Evolutionary conservation across 2,797 vertebrate species (phyloP), one percentile per base, ranked within the genome.

Genomic region (Lutjanus campechanus): DNA sequence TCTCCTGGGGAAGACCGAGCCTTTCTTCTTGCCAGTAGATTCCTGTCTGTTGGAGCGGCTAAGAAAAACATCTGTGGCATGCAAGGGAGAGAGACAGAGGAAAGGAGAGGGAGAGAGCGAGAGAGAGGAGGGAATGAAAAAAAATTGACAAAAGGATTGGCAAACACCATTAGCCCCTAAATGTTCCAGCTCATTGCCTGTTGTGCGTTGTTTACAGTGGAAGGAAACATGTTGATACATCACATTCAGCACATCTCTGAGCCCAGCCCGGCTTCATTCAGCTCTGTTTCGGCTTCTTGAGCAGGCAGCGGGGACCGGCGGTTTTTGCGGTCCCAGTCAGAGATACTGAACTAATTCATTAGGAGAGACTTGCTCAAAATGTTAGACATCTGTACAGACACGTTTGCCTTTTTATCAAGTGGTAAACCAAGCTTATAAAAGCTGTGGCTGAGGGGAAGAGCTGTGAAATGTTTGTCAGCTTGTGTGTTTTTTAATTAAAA

Each of bases 21-120:
- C 97, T 98, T 98, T 98, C 96, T 97, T 97, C 97, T 97, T 96
- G 97, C 96, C 97, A 97, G 97, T 97, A 96, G 97, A 98, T 98
- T 99, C 97, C 97, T 98, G 97, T 97, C 98, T 97, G 97, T 96
- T 97, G 97, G 97, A 98, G 97, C 97, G 96, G 96, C 97, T 96
- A 97, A 97, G 97, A 97, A 98, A 96, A 99, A 98, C 97, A 99
- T 99, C 97, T 88, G 91, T 91, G 89, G 97, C 97, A 98, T 97
- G 97, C 95, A 93, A 88, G 95, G 92, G 96, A 95, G 95, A 96
- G 96, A 95, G 96, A 63, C 50, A 69, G 44, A 54, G 40, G 51
- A 67, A 46, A 58, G 67, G 49, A 83, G 19, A 67, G 55, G 46
- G 46, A 29, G 49, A 54, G 49, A 29, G 49, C 50, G 54, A 76